Percentiles rank a stretch among this genome's conserved stretches.
Evolutionary conservation across 2,888 invertebrate genomes (phyloP).

Genomic region (Drosophila siamana): DNA sequence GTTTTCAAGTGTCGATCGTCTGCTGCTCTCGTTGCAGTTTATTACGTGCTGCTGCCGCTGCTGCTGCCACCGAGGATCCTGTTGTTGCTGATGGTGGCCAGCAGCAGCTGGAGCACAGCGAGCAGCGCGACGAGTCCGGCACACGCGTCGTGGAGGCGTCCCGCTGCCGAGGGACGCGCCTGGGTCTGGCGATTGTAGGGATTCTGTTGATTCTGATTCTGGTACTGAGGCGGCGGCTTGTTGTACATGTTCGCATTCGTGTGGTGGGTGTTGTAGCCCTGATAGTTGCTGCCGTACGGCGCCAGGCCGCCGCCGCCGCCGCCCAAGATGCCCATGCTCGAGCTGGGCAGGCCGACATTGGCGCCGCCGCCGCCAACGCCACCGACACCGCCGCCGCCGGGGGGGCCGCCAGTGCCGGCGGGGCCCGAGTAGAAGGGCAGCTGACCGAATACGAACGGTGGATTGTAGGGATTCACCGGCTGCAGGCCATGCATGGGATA

Average conservation of each 20-base stretch:
- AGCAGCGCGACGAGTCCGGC: conserved; percentile 6
- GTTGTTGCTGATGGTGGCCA: conserved; percentile 16
- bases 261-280: conserved; percentile 77
- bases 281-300: conserved; percentile 80
- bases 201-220: conserved; percentile 83
- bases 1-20: background rate
- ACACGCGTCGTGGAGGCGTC: conserved; percentile 11
- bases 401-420: conserved; percentile 84
- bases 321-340: conserved; percentile 73
- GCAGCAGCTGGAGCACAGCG: conserved; percentile 18
- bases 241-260: conserved; percentile 85
- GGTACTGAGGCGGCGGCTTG: conserved; percentile 85
- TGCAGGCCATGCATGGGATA: conserved; percentile 83
- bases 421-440: conserved; percentile 82
- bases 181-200: conserved; percentile 85
- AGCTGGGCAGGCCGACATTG: conserved; percentile 83
- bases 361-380: conserved; percentile 74
- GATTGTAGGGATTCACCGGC: conserved; percentile 84
- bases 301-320: conserved; percentile 81
- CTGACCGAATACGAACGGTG: conserved; percentile 85
- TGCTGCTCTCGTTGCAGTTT: conserved; percentile 34
- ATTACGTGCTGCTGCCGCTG: conserved; percentile 49
- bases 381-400: conserved; percentile 79
- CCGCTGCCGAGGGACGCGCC: conserved; percentile 80
- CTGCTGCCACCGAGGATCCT: background rate